phyloP scores from a whole-genome alignment of 2,113 vertebrate species.

The Spea bombifrons region DNA sequence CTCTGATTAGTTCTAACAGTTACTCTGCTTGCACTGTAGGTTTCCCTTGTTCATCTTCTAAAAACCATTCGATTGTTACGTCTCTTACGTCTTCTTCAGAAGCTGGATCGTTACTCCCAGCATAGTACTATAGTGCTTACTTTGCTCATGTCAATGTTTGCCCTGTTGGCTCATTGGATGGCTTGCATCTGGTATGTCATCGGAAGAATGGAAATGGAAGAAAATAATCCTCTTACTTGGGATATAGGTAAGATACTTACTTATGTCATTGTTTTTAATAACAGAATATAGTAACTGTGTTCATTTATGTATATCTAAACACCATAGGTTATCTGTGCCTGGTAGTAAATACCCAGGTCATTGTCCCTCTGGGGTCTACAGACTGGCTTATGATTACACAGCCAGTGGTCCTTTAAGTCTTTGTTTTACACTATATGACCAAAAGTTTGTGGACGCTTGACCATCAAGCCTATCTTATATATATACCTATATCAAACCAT shows the following conservation, averaged over 20 bases:
- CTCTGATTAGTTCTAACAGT: no score
- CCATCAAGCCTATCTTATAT: no score
- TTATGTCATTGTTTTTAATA: not conserved
- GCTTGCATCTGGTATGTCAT: slow-evolving; percentile 99
- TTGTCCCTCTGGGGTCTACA: no score
- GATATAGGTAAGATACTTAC: slow-evolving; percentile 83
- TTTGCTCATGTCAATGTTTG: slow-evolving; percentile 97
- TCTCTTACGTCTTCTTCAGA: slow-evolving; percentile 90
- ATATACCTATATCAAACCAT: no score
- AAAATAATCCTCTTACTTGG: slow-evolving; percentile 85
- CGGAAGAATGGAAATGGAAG: slow-evolving; percentile 94
- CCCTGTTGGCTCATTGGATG: slow-evolving; percentile 97
- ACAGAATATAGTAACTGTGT: not conserved
- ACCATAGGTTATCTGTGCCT: no score
- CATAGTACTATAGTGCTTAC: slow-evolving; percentile 95
- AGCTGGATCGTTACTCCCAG: slow-evolving; percentile 96
- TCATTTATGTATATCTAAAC: no score
- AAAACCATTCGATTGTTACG: slow-evolving; percentile 91
- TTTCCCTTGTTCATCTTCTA: slow-evolving; percentile 92
- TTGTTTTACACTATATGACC: no score
- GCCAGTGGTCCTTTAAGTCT: no score
- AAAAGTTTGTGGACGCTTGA: no score
- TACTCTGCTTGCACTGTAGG: slow-evolving; percentile 61
- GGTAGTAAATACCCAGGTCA: no score
- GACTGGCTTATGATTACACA: no score